Evolutionary conservation across 2,888 invertebrate species (phyloP).

Genomic region (Aethes cnicana): DNA sequence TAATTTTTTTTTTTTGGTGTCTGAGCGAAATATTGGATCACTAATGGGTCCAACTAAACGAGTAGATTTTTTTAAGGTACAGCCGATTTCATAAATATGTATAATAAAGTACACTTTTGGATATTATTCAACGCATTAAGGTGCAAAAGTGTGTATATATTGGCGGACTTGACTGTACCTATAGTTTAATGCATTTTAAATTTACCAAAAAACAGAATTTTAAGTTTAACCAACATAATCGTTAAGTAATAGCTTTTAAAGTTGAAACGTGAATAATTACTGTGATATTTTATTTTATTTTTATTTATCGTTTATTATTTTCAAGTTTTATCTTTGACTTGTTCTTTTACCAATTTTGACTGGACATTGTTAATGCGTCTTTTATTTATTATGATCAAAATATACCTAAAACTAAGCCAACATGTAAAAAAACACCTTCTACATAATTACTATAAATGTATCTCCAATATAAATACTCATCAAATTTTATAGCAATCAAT

Average conservation of each 20-base stretch:
- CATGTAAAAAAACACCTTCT: conserved; percentile 31
- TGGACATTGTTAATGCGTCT: background rate
- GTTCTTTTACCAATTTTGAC: conserved; percentile 8
- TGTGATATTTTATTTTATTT: conserved; percentile 41
- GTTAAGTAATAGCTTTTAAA: conserved; percentile 13
- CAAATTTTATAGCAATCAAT: conserved; percentile 42
- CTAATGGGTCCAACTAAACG: conserved; percentile 22
- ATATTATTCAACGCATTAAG: too few species aligned
- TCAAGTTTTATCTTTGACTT: conserved; percentile 12
- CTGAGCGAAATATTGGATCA: conserved; percentile 11
- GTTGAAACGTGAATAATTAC: conserved; percentile 33
- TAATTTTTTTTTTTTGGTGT: background rate
- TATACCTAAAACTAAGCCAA: conserved; percentile 19
- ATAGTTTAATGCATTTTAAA: conserved; percentile 22
- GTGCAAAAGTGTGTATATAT: too few species aligned
- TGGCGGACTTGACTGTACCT: too few species aligned
- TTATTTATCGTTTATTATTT: conserved; percentile 30
- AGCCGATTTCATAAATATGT: too few species aligned
- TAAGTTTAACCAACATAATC: conserved; percentile 1
- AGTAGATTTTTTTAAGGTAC: background rate
- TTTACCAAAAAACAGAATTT: conserved; percentile 14
- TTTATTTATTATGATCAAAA: background rate
- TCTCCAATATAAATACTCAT: conserved; percentile 34
- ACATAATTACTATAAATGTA: conserved; percentile 21
- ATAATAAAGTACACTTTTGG: too few species aligned